These are phyloP conservation scores for Nesogale talazaci DNA, from an alignment of 2,113 vertebrate genomes.

Conservation along the genomic window DNA sequence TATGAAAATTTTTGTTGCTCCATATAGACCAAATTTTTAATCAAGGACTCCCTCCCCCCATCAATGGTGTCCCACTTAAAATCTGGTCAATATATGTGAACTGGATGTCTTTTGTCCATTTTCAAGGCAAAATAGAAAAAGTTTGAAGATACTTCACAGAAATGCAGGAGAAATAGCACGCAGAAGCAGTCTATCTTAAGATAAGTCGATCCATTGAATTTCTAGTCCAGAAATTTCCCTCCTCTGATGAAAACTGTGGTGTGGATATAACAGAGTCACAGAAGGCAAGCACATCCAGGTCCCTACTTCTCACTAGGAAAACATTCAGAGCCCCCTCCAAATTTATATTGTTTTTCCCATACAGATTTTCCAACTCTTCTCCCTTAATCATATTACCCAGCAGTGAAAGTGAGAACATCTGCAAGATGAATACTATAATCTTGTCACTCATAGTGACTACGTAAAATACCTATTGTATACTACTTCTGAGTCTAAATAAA, in stretches of 20 bases:
- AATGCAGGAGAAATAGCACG: not conserved
- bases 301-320: not conserved
- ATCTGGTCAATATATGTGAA: no score
- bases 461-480: not conserved
- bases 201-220: slow-evolving; percentile 13
- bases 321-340: not conserved
- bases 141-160: not conserved
- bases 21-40: no score
- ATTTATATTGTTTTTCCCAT: not conserved
- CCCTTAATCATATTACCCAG: not conserved
- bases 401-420: no score
- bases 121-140: not conserved
- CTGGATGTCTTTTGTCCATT: not conserved
- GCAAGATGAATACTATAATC: no score
- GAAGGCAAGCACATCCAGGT: not conserved
- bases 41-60: no score
- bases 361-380: not conserved
- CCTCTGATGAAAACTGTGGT: not conserved
- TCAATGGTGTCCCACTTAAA: no score
- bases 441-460: no score
- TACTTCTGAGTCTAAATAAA: not conserved
- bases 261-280: not conserved
- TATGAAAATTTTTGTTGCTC: no score
- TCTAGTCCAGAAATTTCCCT: not conserved
- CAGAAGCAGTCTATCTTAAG: not conserved